Conservation (phyloP, 2,113 vertebrate species). For the Lanius ludovicianus region DNA sequence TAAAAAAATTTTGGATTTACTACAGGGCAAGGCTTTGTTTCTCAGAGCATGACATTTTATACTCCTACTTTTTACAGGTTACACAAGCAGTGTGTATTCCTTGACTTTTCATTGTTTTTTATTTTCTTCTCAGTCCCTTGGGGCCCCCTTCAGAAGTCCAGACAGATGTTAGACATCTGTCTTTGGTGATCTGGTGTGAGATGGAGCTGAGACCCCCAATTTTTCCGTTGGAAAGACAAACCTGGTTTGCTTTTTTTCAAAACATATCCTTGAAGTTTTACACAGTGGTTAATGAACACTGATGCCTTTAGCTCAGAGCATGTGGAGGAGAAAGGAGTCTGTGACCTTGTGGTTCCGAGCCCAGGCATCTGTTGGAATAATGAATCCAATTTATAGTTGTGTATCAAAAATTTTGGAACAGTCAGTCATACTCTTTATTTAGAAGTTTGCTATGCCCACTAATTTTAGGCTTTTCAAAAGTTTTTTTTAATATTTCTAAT, state of each 20-base stretch:
- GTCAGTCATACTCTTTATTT: background rate
- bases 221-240: background rate
- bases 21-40: background rate
- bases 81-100: background rate
- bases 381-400: background rate
- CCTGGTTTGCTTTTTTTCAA: background rate
- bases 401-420: background rate
- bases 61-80: background rate
- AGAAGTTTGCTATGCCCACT: background rate
- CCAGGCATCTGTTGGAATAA: background rate
- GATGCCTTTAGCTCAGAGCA: background rate
- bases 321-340: background rate
- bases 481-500: background rate
- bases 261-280: background rate
- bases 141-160: background rate
- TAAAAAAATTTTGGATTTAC: background rate
- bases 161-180: background rate
- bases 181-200: background rate
- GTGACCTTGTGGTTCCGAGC: background rate
- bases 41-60: background rate
- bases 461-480: background rate
- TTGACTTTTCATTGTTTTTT: background rate
- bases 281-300: background rate
- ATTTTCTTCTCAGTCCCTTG: background rate
- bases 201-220: background rate